A percentile compares a stretch with the other conserved stretches of the same genome.
These are phyloP conservation scores for Palythoa heliodiscus DNA, from an alignment of 92 coral and sea anemone genomes.

Conservation along the genomic window DNA sequence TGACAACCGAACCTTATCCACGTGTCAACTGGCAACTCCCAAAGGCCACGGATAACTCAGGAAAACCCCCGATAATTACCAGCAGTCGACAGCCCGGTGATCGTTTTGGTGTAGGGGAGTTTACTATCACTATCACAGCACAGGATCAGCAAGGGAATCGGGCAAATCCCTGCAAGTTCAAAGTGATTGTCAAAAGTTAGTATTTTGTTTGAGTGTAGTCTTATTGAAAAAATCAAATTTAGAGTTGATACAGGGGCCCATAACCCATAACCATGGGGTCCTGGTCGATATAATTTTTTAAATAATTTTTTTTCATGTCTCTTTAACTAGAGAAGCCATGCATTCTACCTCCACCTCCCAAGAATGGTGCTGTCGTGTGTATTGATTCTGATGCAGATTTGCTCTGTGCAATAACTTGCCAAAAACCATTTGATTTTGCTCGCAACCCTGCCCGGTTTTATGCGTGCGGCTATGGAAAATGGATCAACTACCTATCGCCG, in stretches of 20 bases:
- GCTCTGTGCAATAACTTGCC: not conserved
- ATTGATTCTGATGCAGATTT: too few relatives aligned
- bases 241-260: too few relatives aligned
- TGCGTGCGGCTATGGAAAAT: not conserved
- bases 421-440: not conserved
- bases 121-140: not conserved
- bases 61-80: not conserved
- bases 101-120: not conserved
- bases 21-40: slow-evolving; percentile 5
- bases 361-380: not conserved
- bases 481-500: not conserved
- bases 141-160: not conserved
- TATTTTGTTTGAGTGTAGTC: not conserved
- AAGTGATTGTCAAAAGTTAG: slow-evolving; percentile 9
- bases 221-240: too few relatives aligned
- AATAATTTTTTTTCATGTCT: not conserved
- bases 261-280: too few relatives aligned
- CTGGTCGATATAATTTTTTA: not conserved
- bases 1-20: not conserved
- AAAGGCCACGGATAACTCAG: not conserved
- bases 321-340: not conserved
- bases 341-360: not conserved
- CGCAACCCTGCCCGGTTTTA: not conserved
- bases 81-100: not conserved
- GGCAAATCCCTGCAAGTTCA: not conserved